Evolutionary conservation across 64 coral and sea anemone genomes (phyloP).

Genomic region (Hydrozoanthus tunicans): DNA sequence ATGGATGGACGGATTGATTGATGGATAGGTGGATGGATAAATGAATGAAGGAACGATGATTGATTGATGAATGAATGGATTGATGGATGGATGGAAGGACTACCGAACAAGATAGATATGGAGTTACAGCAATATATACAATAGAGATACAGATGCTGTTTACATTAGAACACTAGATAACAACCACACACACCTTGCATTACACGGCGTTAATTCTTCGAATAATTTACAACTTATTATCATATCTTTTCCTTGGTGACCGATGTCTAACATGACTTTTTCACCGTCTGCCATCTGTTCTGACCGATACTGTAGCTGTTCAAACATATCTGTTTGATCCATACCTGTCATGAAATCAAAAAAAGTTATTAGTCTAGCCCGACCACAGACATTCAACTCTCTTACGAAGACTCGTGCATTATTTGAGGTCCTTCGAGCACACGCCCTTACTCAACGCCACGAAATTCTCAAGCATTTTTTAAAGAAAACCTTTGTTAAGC

Average conservation of each 20-base stretch:
- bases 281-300: neutral
- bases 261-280: neutral
- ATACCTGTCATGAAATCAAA: neutral
- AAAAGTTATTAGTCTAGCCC: neutral
- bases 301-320: constrained; percentile 20
- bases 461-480: too few species aligned
- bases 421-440: neutral
- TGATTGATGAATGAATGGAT: too few species aligned
- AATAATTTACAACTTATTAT: constrained; percentile 15
- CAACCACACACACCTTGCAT: neutral
- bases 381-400: neutral
- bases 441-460: too few species aligned
- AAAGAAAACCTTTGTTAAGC: too few species aligned
- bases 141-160: neutral
- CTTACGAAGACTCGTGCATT: neutral
- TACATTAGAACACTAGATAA: neutral
- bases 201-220: neutral
- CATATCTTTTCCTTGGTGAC: constrained; percentile 25
- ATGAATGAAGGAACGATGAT: too few species aligned
- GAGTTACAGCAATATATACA: too few species aligned
- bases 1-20: too few species aligned
- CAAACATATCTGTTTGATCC: neutral
- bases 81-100: too few species aligned
- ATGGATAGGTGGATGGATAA: too few species aligned
- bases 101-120: neutral